Evolutionary conservation across 2,888 invertebrate genomes (phyloP), one percentile per base, ranked within the genome.

Genomic region (Copidosoma aretas): DNA sequence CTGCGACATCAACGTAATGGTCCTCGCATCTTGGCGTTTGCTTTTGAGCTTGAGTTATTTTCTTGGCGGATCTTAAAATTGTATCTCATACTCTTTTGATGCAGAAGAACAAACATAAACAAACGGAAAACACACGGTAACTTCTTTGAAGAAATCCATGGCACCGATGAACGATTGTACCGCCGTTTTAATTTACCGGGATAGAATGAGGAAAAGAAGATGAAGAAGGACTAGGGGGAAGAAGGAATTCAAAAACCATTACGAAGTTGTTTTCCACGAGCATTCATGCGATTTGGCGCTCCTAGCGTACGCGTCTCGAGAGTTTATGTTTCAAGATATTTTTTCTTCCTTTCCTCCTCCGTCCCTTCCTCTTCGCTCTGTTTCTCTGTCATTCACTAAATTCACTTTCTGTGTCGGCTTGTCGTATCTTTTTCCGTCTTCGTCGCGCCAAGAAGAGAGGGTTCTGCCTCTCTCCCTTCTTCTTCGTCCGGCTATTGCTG

Each of bases 391-490:
- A 52, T 63, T 64, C 68, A 64, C 71, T 65, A 61, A 59, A 52
- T 63, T 64, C 68, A 64, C 71, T 65, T 56, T 65, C 65, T 41
- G 57, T 62, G 62, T 65, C 65, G 62, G 65, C 60, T 65, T 62
- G 68, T 66, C 63, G 66, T 68, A 52, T 66, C 65, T 71, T 68
- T 70, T 66, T 71, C 60, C 63, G 64, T 65, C 68, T 58, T 51
- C 41, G 56, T 60, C 57, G 67, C 53, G 57, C 52, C 49, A n/a
- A 32, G 56, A 2, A 25, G 12, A 25, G 68, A 68, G 63, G 60
- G 53, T 68, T n/a, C 59, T 66, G 32, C 41, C 22, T 46, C 54
- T 58, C 21, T 32, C 63, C 43, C 56, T 57, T 39, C 54, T 66
- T 51, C 65, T 49, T 51, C 60, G 61, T 64, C 41, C 54, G 24